Evolutionary conservation across 2,888 invertebrate genomes (phyloP).

Genomic region (Andrena bucephala): DNA sequence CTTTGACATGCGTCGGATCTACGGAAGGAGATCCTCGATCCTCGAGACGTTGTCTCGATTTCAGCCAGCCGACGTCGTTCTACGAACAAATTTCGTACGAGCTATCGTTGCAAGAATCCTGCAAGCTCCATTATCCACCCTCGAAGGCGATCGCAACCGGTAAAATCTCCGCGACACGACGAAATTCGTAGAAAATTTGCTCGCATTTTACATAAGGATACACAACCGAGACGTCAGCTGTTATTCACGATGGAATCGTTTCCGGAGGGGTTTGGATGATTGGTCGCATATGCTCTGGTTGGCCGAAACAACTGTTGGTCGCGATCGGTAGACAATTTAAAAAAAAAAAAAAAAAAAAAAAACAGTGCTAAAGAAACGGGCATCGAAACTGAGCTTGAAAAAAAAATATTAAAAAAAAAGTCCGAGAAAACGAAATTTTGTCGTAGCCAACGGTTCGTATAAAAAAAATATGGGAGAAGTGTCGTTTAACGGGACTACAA

Average conservation of each 20-base stretch:
- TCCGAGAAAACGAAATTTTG: conserved; percentile 20
- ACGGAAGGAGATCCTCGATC: conserved; percentile 32
- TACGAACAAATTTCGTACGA: conserved; percentile 29
- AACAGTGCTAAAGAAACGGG: conserved; percentile 26
- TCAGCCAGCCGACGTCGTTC: conserved; percentile 18
- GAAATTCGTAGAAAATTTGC: conserved; percentile 30
- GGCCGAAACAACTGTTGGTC: conserved; percentile 37
- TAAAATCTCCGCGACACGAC: background rate
- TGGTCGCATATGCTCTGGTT: conserved; percentile 44
- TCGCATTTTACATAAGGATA: conserved; percentile 6
- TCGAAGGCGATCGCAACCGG: background rate
- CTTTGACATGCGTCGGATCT: conserved; percentile 60
- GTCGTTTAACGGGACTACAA: conserved; percentile 84
- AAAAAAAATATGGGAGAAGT: conserved; percentile 77
- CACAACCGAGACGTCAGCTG: conserved; percentile 24
- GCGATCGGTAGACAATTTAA: conserved; percentile 26
- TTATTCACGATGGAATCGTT: conserved; percentile 39
- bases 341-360: conserved; percentile 11
- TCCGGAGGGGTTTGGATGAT: conserved; percentile 57
- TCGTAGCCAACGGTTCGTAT: conserved; percentile 72
- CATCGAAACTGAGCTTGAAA: conserved; percentile 11
- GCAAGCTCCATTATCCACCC: background rate
- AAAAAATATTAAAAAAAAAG: conserved; percentile 13
- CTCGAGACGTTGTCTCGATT: conserved; percentile 25
- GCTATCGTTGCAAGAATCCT: background rate